phyloP scores from a whole-genome alignment of 2,888 invertebrate genomes.

The Capitulum mitella region DNA sequence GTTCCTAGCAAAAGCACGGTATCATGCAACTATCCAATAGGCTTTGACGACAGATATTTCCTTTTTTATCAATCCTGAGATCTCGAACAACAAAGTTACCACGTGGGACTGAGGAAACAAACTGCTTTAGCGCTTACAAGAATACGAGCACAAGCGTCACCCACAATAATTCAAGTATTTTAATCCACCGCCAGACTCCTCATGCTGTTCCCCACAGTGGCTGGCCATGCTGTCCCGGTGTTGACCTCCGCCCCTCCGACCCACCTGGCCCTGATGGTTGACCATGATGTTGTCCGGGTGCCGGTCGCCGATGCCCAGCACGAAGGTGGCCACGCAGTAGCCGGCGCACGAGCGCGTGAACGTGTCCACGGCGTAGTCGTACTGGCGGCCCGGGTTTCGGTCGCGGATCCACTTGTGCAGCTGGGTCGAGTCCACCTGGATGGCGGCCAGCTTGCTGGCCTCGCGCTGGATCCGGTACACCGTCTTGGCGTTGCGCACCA shows the following conservation, averaged over 20 bases:
- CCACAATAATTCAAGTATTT: too few relatives aligned
- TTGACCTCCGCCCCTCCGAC: not conserved
- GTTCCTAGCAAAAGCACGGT: too few relatives aligned
- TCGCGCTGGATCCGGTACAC: conserved; percentile 52
- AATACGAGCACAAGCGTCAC: too few relatives aligned
- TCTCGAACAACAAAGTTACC: too few relatives aligned
- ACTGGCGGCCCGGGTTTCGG: conserved; percentile 43
- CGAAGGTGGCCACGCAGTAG: conserved; percentile 56
- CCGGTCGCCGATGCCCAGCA: conserved; percentile 55
- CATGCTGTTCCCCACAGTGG: too few relatives aligned
- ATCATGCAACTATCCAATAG: too few relatives aligned
- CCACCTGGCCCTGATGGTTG: conserved; percentile 50
- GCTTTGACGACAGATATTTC: too few relatives aligned
- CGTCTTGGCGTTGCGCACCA: conserved; percentile 52
- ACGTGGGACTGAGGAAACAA: too few relatives aligned
- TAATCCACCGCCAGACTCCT: too few relatives aligned
- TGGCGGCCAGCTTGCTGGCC: conserved; percentile 47
- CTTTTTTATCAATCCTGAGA: too few relatives aligned
- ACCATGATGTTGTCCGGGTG: conserved; percentile 58
- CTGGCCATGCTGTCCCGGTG: too few relatives aligned
- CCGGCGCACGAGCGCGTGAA: conserved; percentile 56
- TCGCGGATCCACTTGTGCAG: conserved; percentile 51
- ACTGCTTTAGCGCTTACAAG: too few relatives aligned
- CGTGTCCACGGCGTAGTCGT: conserved; percentile 50
- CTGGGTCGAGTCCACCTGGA: conserved; percentile 48